Base-by-base conservation (phyloP, 2,797 vertebrate genomes). In the Danio tinwini region DNA sequence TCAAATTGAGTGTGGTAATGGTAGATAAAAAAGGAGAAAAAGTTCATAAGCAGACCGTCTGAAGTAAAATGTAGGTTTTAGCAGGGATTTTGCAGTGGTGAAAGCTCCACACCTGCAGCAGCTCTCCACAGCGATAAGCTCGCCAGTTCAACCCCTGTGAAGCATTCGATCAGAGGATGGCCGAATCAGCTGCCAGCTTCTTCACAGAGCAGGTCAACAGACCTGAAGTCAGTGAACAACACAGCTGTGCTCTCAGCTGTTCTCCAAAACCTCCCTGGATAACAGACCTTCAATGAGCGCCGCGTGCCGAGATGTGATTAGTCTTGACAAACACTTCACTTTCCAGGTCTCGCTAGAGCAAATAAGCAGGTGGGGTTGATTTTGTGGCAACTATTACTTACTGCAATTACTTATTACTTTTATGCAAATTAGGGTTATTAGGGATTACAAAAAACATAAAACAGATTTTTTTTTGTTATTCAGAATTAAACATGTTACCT, bases 211-310 rank as follows among this genome's bases (percentile, higher is more conserved):
- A 74, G 72, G 53, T 72, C 53, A 72, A 72, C 40, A 72, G 40
- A 58, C 70, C 53, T 72, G 70, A 58, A 72, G 70, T 29, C 17
- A 58, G 70, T 29, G 70, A 58, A 72, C 70, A 72, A 45, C 52
- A 72, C 70, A 72, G 70, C 70, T 72, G 70, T 72, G 70, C 53
- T 58, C 53, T 72, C 53, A 72, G 53, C 70, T 72, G 70, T 72
- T 72, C 70, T 58, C 53, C 45, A 50, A 74, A 74, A 39, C n/a
- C 72, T 74, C 21, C n/a, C n/a, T 63, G 72, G 21, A 61, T 74
- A 74, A 74, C 72, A 62, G 45, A 74, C 16, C 72, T 74, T 52
- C 58, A 74, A 50, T n/a, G 44, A 44, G 21, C 39, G 56, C 58
- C 29, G 10, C 8, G 58, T 74, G 21, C 58, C 5, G 45, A 74